Evolutionary conservation across 2,888 invertebrate genomes (phyloP), one percentile per base, ranked within the genome.

Genomic region (Lobophora halterata): DNA sequence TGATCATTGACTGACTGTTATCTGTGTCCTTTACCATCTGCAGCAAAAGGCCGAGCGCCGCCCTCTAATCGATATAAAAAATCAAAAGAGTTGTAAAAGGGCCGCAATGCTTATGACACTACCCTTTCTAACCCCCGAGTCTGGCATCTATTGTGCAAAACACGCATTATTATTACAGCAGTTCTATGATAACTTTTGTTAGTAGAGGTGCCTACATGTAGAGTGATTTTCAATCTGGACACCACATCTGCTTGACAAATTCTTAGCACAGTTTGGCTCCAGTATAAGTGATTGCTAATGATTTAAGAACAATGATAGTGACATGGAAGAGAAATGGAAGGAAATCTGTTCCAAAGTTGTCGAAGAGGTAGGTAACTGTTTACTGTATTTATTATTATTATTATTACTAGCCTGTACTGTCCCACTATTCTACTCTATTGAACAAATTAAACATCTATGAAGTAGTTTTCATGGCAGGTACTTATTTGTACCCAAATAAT

Each of bases 101-200:
- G 47, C 36, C 34, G 41, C 37, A 36, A 38, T 35, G 38, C 30
- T 8, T 28, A 30, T 36, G 49, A 27, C 37, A 48, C 51, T 46
- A 39, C 37, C 51, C 55, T 38, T 37, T 26, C 19, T 20, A 21
- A 25, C 27, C 37, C 36, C 30, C 38, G 38, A 25, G 37, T 10
- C 34, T 32, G 19, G 13, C 11, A 24, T 29, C 35, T 34, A 34
- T 44, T 47, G 34, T 44, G 5, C 18, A 33, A 13, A 13, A 13
- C 24, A 24, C 37, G 28, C 38, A 39, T 30, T 26, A 18, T 26
- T 17, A 14, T 21, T 13, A 9, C 12, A 25, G 8, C 24, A 29
- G 12, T 28, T 16, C 23, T 17, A 35, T 41, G 24, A 28, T 29
- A 13, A n/a, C 16, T 24, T 14, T 35, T 35, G 27, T 25, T 29